Evolutionary conservation across 2,113 vertebrate species (phyloP).

Genomic region (Ahaetulla prasina): DNA sequence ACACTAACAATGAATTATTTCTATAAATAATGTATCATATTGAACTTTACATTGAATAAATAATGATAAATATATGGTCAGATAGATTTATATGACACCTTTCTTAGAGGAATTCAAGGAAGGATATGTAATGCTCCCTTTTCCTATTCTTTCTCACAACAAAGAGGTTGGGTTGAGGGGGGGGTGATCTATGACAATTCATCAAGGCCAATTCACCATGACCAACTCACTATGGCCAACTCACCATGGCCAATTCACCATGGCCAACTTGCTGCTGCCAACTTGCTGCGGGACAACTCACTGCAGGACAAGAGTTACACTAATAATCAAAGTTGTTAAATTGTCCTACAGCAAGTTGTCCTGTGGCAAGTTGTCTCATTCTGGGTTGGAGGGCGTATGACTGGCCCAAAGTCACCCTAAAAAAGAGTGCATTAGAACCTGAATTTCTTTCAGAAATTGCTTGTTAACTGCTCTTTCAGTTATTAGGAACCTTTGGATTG

Average conservation of each 20-base stretch:
- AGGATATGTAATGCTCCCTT: not conserved
- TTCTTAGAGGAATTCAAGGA: not conserved
- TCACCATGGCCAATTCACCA: not conserved
- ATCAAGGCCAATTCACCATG: not conserved
- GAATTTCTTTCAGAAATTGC: not conserved
- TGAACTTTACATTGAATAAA: conserved; percentile 60
- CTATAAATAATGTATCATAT: conserved; percentile 40
- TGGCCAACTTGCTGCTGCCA: not conserved
- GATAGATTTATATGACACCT: not conserved
- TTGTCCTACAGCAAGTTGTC: not conserved
- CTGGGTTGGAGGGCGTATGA: not conserved
- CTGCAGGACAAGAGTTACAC: not conserved
- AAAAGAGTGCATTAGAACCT: not conserved
- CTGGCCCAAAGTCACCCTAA: not conserved
- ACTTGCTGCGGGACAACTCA: not conserved
- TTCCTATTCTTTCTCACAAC: not conserved
- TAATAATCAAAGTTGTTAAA: not conserved
- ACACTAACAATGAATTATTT: not conserved
- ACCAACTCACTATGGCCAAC: not conserved
- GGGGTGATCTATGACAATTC: not conserved
- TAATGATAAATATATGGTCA: conserved; percentile 28
- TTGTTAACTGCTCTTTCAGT: not conserved
- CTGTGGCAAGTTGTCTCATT: not conserved
- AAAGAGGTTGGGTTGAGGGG: not conserved
- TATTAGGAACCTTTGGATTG: not conserved